Evolutionary conservation across 1,140 invertebrate genomes (phyloP).

Genomic region (Rhagoletis zephyria): DNA sequence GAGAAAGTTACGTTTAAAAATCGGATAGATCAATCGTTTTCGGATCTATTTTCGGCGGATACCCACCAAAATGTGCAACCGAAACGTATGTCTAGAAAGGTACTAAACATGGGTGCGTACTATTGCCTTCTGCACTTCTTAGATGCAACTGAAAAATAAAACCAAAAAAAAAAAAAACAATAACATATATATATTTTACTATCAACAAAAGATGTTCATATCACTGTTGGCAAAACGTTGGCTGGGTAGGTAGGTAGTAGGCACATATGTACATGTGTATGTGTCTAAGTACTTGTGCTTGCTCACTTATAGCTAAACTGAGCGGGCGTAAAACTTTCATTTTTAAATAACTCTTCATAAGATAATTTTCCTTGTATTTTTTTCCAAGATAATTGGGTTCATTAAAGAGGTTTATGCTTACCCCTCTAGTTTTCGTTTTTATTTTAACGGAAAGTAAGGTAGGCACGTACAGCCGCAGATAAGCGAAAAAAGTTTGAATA

Average conservation of each 20-base stretch:
- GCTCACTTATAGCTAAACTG: neutral
- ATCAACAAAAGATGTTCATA: no score
- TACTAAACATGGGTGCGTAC: no score
- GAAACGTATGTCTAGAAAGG: no score
- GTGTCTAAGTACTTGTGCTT: neutral
- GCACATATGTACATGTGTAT: neutral
- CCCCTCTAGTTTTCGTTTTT: neutral
- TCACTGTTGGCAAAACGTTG: no score
- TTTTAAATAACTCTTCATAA: neutral
- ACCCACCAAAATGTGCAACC: no score
- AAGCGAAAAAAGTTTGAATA: no score
- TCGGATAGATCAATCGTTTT: no score
- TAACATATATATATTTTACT: no score
- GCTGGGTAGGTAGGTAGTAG: neutral
- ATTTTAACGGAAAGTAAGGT: neutral
- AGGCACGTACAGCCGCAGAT: neutral
- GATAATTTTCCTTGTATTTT: neutral
- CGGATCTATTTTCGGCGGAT: no score
- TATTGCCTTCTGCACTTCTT: no score
- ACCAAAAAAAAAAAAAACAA: no score
- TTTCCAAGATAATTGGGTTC: neutral
- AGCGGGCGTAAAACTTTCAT: neutral
- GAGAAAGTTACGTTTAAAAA: neutral
- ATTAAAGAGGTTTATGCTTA: neutral
- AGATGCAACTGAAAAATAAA: no score